These are phyloP conservation scores for Kobus ellipsiprymnus DNA, from an alignment of 2,113 vertebrate species.

Conservation along the genomic window DNA sequence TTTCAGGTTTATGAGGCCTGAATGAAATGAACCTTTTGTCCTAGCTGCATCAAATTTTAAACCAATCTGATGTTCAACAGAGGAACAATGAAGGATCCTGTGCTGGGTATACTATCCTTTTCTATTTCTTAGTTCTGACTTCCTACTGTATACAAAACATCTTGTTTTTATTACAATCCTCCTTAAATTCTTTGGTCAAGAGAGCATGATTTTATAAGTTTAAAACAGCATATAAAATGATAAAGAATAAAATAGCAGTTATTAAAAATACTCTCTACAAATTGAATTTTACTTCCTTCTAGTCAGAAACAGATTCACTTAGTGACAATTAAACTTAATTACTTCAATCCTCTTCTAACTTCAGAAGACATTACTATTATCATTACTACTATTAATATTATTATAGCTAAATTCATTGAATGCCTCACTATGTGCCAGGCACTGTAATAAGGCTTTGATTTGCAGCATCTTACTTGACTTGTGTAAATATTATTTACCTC, in stretches of 20 bases:
- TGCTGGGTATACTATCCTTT: neutral
- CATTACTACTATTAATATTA: neutral
- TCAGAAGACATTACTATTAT: neutral
- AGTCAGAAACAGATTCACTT: neutral
- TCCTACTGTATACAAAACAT: neutral
- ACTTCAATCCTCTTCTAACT: neutral
- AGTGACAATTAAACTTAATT: slow-evolving; percentile 13
- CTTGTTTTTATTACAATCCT: neutral
- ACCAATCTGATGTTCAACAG: neutral
- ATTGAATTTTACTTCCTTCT: neutral
- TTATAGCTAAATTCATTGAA: neutral
- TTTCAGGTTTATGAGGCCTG: neutral
- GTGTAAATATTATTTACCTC: neutral
- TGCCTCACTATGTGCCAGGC: neutral
- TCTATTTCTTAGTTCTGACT: neutral
- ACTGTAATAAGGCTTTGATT: neutral
- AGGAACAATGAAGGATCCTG: neutral
- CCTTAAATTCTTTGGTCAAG: slow-evolving; percentile 12
- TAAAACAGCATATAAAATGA: neutral
- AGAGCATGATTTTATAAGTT: neutral
- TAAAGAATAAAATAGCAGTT: neutral
- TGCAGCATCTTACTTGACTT: neutral
- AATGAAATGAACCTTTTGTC: neutral
- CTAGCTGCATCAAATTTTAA: neutral
- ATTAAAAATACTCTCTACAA: neutral